Base-by-base conservation (phyloP, 2,797 vertebrate species). In the Forpus xanthops region DNA sequence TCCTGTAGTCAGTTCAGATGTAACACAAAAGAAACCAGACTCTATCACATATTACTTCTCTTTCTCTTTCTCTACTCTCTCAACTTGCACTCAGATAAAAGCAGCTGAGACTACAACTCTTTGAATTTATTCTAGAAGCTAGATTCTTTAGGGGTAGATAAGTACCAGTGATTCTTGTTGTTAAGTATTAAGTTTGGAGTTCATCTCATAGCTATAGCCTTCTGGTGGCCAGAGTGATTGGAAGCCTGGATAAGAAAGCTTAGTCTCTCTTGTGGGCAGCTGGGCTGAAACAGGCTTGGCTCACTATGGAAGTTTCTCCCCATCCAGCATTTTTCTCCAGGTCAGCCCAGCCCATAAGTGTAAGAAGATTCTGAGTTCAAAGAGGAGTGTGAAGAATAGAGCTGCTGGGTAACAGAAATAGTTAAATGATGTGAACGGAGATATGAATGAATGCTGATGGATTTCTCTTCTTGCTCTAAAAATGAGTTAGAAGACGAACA, bases 11-110 rank as follows among this genome's bases (percentile, higher is more conserved):
- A 53, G 90, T 85, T 96, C 64, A 80, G 44, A 89, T 77, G 84
- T 58, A 92, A 45, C 68, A 79, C 41, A 87, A 87, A 91, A 85
- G 78, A 94, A 93, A 94, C 45, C 82, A 95, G 89, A 39, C 70
- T 75, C 74, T 85, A 67, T 82, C 58, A 64, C 28, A 47, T 87
- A 79, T 90, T 82, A 50, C 64, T 91, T 90, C 23, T 37, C 15
- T 80, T 91, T 90, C 23, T 37, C 15, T 80, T 85, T 89, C 85
- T 39, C 21, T 70, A 27, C 21, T 70, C 23, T 84, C 30, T 70
- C n/a, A 74, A 11, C 28, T 89, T 74, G 37, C 19, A 14, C 16
- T 66, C n/a, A 72, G 49, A 87, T 44, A 83, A 94, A 91, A 75
- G n/a, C 65, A 95, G 35, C 10, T 53, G 42, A 45, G 19, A 35